These are phyloP conservation scores for Melitaea athalia DNA, from an alignment of 2,888 invertebrate species.

Conservation along the genomic window DNA sequence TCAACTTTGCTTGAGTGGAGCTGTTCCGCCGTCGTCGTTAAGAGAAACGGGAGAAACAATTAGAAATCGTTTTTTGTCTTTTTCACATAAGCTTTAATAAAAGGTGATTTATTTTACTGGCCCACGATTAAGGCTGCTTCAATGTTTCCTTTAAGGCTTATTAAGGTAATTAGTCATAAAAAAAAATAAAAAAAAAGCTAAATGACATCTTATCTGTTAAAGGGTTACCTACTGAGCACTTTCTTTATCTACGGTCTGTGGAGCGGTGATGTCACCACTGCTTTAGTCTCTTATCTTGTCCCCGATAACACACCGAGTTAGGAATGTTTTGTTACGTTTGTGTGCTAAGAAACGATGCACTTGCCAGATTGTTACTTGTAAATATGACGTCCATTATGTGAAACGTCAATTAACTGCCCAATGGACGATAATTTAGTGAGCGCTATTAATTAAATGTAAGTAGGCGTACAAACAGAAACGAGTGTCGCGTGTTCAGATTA, in stretches of 20 bases:
- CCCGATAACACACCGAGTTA: constrained; percentile 65
- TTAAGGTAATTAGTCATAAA: constrained; percentile 30
- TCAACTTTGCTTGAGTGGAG: constrained; percentile 69
- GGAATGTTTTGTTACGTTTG: constrained; percentile 58
- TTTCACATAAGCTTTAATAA: constrained; percentile 15
- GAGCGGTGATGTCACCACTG: constrained; percentile 72
- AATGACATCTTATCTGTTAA: constrained; percentile 51
- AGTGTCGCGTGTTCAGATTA: constrained; percentile 59
- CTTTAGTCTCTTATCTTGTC: constrained; percentile 72
- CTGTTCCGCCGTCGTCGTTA: constrained; percentile 57
- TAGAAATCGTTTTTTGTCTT: constrained; percentile 24
- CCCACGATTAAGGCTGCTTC: constrained; percentile 13
- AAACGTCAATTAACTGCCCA: constrained; percentile 33
- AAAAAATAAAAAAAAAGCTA: too few relatives aligned
- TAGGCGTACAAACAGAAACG: constrained; percentile 43
- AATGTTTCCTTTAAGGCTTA: constrained; percentile 21
- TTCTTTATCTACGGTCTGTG: constrained; percentile 73
- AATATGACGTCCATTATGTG: constrained; percentile 37
- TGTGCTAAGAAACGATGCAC: constrained; percentile 33
- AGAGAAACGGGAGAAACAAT: constrained; percentile 48
- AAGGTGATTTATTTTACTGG: constrained; percentile 15
- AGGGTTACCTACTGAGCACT: constrained; percentile 71
- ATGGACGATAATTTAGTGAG: constrained; percentile 33
- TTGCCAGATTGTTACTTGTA: constrained; percentile 33
- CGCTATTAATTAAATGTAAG: constrained; percentile 36